These are phyloP conservation scores for Dexiosoma caninum DNA, from an alignment of 2,888 invertebrate genomes.

Conservation along the genomic window DNA sequence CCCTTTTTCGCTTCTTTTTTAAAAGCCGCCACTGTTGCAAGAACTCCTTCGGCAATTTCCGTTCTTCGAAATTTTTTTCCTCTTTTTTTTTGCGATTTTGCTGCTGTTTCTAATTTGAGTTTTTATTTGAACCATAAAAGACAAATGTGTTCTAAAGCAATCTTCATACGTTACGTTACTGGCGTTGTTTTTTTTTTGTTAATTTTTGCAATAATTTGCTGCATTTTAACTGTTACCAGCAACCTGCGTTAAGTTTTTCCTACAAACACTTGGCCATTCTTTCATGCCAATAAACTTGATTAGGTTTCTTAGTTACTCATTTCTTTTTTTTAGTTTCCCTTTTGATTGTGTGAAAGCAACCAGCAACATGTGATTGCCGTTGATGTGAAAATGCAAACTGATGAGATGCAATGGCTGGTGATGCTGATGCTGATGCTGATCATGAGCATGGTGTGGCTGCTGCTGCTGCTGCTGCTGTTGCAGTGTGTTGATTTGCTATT, in stretches of 20 bases:
- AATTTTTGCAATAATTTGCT: conserved; percentile 6
- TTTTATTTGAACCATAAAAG: conserved; percentile 41
- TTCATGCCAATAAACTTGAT: conserved; percentile 21
- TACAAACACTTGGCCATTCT: conserved; percentile 13
- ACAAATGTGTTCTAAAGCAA: conserved; percentile 54
- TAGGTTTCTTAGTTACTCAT: not conserved
- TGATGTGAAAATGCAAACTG: conserved; percentile 44
- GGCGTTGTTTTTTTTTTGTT: not conserved
- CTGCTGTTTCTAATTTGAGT: conserved; percentile 29
- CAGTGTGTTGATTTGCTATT: conserved; percentile 45
- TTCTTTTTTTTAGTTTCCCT: too few species aligned
- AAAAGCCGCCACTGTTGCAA: not conserved
- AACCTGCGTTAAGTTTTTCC: conserved; percentile 12
- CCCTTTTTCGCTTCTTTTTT: too few species aligned
- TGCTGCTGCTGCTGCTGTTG: not conserved
- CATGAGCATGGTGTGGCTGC: not conserved
- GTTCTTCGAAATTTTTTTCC: conserved; percentile 24
- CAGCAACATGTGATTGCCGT: conserved; percentile 36
- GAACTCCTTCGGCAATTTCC: conserved; percentile 51
- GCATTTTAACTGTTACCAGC: not conserved
- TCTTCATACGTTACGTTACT: not conserved
- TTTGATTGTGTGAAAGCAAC: conserved; percentile 36
- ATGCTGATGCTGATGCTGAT: not conserved
- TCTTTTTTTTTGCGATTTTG: not conserved
- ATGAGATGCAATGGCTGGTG: conserved; percentile 21